Evolutionary conservation across 2,888 invertebrate species (phyloP), one percentile per base, ranked within the genome.

Genomic region (Abrostola triplasia): DNA sequence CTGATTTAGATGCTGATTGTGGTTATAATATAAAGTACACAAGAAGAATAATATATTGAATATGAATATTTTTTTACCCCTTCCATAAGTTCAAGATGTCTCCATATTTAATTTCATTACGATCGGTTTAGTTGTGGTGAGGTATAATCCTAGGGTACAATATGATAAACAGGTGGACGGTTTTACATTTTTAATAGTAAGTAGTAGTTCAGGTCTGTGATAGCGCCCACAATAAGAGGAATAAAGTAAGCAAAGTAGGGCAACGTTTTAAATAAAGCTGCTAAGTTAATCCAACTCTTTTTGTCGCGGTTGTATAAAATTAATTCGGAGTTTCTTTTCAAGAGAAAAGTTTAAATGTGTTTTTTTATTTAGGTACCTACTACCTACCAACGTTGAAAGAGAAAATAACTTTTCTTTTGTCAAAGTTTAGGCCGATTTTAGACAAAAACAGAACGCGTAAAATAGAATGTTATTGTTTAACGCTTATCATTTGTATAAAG

Each of bases 301-400:
- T 49, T 49, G 36, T 49, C 6, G 36, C 11, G 36, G 36, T 58
- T 47, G 48, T 47, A 12, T 41, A 37, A 55, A 59, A 67, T 67
- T 59, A 54, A 58, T 73, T 49, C 24, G 0, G 37, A 56, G 59
- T 59, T 62, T 65, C 1, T 56, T 71, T 48, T 36, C 24, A 13
- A 62, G 44, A 36, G 35, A 51, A 35, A 52, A 52, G 36, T 77
- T 62, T 55, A n/a, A 56, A 66, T 65, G 47, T 73, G 12, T 56
- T 61, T 24, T 6, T 42, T n/a, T 58, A 62, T 24, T 77, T 55
- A 52, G 13, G 49, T 37, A 35, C 42, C 62, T 57, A 59, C 24
- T 24, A 40, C 52, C 42, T 67, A 13, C 58, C 35, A 37, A 36
- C n/a, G 36, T 50, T 36, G 24, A 52, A 60, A 60, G 37, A 49